Evolutionary conservation across 1,140 invertebrate genomes (phyloP).

Genomic region (Nymphalis io): DNA sequence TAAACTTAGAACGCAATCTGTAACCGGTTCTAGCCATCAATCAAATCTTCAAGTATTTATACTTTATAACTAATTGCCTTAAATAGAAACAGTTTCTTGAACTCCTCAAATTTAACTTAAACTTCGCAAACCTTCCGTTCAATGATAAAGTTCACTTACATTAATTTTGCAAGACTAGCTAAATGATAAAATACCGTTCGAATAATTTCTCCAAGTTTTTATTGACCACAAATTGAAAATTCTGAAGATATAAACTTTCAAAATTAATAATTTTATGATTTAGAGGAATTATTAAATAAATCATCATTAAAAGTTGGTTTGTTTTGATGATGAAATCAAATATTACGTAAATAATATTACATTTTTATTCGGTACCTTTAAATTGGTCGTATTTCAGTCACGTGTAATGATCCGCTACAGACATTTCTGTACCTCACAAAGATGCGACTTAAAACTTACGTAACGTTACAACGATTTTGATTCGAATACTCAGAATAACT

Average conservation of each 20-base stretch:
- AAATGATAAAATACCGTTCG: slow-evolving; percentile 36
- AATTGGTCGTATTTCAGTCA: too few species aligned
- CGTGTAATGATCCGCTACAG: too few species aligned
- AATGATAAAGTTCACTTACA: slow-evolving; percentile 35
- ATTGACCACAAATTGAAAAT: slow-evolving; percentile 26
- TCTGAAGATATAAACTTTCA: neutral
- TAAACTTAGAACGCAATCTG: slow-evolving; percentile 22
- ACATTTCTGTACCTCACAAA: too few species aligned
- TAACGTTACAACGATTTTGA: too few species aligned
- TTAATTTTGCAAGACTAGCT: slow-evolving; percentile 35
- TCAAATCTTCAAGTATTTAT: slow-evolving; percentile 48
- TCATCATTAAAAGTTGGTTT: too few species aligned
- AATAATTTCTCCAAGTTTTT: slow-evolving; percentile 26
- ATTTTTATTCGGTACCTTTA: too few species aligned
- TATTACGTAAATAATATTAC: too few species aligned
- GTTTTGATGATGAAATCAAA: too few species aligned
- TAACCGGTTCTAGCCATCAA: slow-evolving; percentile 39
- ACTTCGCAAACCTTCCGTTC: slow-evolving; percentile 35
- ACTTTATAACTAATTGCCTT: slow-evolving; percentile 49
- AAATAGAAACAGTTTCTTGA: slow-evolving; percentile 35
- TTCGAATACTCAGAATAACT: too few species aligned
- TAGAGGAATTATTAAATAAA: neutral
- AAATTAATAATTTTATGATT: neutral
- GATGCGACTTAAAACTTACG: too few species aligned
- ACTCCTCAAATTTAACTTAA: slow-evolving; percentile 38